Percentiles rank a stretch among this genome's conserved stretches.
Conservation (phyloP, 2,113 vertebrate genomes). For the Dicaeum eximium region DNA sequence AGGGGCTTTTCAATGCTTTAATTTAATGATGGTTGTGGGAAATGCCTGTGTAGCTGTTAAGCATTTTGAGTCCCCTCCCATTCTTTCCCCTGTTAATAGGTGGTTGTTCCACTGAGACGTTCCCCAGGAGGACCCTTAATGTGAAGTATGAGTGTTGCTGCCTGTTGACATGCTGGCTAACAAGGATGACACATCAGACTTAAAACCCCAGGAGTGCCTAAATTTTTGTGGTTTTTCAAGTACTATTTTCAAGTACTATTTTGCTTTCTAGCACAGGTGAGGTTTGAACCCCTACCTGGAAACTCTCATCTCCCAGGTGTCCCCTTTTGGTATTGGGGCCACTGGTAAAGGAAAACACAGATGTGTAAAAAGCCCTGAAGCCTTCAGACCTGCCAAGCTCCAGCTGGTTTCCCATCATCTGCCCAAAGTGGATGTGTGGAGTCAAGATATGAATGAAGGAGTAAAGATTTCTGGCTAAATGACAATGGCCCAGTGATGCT, state of each 20-base stretch:
- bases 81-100: conserved; percentile 34
- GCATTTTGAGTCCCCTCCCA: background rate
- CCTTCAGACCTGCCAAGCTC: background rate
- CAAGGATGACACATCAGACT: background rate
- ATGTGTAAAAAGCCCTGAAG: background rate
- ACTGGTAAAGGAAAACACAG: background rate
- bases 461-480: background rate
- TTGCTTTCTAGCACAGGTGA: background rate
- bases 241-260: too few relatives aligned
- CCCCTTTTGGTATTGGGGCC: background rate
- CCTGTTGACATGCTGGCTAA: background rate
- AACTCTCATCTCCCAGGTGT: background rate
- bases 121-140: background rate
- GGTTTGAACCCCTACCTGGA: background rate
- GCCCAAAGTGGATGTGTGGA: background rate
- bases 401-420: background rate
- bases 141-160: background rate
- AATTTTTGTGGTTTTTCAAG: background rate
- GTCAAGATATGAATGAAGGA: background rate
- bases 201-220: background rate
- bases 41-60: background rate
- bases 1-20: background rate
- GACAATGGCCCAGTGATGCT: background rate
- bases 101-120: background rate
- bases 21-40: background rate